Base-by-base conservation (phyloP, 2,888 invertebrate genomes). In the Meiosimyza platycephala region DNA sequence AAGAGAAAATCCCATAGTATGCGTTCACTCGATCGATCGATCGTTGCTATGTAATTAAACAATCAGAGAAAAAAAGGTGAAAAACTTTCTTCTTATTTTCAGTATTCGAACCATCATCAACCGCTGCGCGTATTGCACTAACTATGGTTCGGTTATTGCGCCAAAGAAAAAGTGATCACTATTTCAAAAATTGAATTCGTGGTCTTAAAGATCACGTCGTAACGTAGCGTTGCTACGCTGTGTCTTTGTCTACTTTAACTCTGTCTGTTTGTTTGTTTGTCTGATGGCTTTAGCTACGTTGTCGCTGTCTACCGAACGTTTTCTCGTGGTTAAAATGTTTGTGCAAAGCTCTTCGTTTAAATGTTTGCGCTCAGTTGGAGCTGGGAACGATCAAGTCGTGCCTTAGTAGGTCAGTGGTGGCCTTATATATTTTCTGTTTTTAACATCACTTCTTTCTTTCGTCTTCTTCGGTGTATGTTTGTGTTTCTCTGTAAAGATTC, bases 331-430 rank as follows among this genome's bases (percentile, higher is more conserved):
- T 28, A 28, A 28, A 28, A 28, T 28, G 28, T 28, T 40, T 40
- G 40, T 40, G 9, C 40, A 40, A 40, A 40, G 40, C 40, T 40
- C 40, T 40, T 40, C 40, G 40, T 40, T 40, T 40, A 40, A 40
- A 40, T 40, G 40, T 40, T 40, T 40, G 40, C 40, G 40, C 40
- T 40, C 40, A 40, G 40, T 57, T 57, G 57, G 48, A 59, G 68
- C 57, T 57, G 68, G 18, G 6, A 59, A 50, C 68, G 59, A 22
- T 59, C 59, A 50, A 59, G 59, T n/a, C 69, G 50, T 40, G 65
- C 73, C 71, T 76, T 78, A 79, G 77, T 79, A 79, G 78, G 78
- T 79, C 78, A 78, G 78, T 78, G 77, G 78, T 78, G 76, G 75
- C 75, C 73, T 72, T 77, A 71, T 76, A 77, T 54, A 60, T 69